Evolutionary conservation across 1,140 invertebrate species (phyloP).

Genomic region (Calliphora vicina): DNA sequence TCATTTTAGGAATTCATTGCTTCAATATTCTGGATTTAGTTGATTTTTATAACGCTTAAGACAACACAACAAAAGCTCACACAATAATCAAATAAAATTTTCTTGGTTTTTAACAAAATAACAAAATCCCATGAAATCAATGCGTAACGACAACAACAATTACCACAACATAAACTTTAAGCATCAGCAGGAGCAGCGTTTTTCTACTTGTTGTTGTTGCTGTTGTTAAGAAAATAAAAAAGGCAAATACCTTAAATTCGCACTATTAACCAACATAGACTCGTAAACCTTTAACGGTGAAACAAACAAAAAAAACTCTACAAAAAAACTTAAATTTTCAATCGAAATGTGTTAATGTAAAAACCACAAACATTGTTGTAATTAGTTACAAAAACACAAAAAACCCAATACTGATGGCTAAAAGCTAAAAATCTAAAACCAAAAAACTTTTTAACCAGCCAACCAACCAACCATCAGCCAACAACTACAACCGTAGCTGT

Average conservation of each 20-base stretch:
- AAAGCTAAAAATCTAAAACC: slow-evolving; percentile 20
- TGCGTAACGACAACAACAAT: slow-evolving; percentile 12
- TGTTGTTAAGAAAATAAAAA: neutral
- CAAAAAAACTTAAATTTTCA: neutral
- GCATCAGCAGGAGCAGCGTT: neutral
- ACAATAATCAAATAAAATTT: neutral
- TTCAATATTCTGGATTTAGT: too few species aligned
- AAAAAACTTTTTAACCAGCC: neutral
- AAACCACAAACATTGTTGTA: slow-evolving; percentile 34
- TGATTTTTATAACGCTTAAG: neutral
- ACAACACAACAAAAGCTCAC: neutral
- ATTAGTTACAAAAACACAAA: slow-evolving; percentile 34
- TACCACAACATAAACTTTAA: neutral
- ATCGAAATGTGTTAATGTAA: slow-evolving; percentile 28
- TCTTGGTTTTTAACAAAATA: neutral
- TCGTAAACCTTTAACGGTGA: slow-evolving; percentile 11
- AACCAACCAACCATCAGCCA: neutral
- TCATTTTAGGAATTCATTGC: too few species aligned
- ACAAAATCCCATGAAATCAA: slow-evolving; percentile 27
- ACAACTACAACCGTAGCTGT: neutral
- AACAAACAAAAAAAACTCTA: neutral
- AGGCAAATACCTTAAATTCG: slow-evolving; percentile 32
- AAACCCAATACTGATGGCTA: neutral
- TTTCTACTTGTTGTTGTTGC: neutral
- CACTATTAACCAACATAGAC: slow-evolving; percentile 22